A percentile compares a stretch with the other conserved stretches of the same genome.
Conservation (phyloP, 2,888 invertebrate genomes). For the Chouioia cunea region DNA sequence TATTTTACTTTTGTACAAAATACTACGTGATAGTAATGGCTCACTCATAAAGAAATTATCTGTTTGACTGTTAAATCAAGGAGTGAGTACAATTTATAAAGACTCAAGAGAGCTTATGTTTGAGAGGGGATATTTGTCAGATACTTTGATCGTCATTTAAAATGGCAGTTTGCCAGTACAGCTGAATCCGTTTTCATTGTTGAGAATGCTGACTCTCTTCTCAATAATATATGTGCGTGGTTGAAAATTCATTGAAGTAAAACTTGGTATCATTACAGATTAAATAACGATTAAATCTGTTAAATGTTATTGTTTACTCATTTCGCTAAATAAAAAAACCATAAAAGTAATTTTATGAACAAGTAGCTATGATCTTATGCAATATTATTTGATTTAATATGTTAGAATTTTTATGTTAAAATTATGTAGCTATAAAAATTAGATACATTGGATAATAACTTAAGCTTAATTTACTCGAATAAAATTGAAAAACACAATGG, state of each 20-base stretch:
- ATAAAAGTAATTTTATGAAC: too few species aligned
- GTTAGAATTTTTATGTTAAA: too few species aligned
- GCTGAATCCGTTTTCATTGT: slow-evolving; percentile 44
- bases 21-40: slow-evolving; percentile 14
- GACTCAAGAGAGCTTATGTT: slow-evolving; percentile 48
- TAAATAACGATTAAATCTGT: too few species aligned
- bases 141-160: slow-evolving; percentile 55
- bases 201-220: slow-evolving; percentile 41
- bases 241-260: slow-evolving; percentile 25
- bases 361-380: too few species aligned
- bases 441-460: too few species aligned
- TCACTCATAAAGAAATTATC: slow-evolving; percentile 37
- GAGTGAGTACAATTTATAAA: slow-evolving; percentile 54
- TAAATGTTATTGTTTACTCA: too few species aligned
- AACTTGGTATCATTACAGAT: too few species aligned
- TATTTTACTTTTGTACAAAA: not conserved
- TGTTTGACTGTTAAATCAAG: slow-evolving; percentile 50
- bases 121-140: slow-evolving; percentile 51
- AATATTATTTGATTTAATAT: too few species aligned
- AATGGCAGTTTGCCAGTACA: slow-evolving; percentile 54
- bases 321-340: too few species aligned
- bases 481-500: too few species aligned
- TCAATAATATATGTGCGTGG: slow-evolving; percentile 18
- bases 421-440: too few species aligned
- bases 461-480: too few species aligned